Conservation (phyloP, 2,797 vertebrate genomes). For the Falco columbarius region DNA sequence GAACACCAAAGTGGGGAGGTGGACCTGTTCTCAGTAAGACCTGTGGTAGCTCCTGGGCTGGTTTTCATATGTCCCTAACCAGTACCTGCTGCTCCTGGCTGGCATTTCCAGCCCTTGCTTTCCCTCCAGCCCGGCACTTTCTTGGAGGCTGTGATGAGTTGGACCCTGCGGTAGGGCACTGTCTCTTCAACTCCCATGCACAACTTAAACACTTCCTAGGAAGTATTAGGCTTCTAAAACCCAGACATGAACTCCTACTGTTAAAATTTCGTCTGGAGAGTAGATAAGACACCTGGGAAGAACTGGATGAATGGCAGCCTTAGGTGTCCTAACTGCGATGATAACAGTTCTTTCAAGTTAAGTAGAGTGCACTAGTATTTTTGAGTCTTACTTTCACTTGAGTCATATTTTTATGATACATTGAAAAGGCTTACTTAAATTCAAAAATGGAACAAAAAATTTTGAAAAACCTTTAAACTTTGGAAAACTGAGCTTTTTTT, state of each 20-base stretch:
- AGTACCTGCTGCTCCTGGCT: background rate
- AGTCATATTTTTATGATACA: background rate
- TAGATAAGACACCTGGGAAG: background rate
- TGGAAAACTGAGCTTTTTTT: background rate
- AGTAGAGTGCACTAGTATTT: background rate
- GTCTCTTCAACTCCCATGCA: background rate
- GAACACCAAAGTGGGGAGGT: background rate
- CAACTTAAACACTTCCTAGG: background rate
- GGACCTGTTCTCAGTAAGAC: background rate
- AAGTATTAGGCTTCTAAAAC: background rate
- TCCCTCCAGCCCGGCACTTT: background rate
- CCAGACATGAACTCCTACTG: background rate
- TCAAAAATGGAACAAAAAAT: background rate
- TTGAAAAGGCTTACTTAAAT: background rate
- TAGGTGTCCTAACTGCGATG: background rate
- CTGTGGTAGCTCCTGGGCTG: background rate
- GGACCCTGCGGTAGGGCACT: background rate
- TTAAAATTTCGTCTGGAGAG: background rate
- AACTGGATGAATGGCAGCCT: background rate
- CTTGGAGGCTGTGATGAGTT: background rate
- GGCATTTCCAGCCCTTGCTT: background rate
- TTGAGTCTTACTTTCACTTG: background rate
- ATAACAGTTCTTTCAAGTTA: background rate
- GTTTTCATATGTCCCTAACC: background rate
- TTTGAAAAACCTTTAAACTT: background rate